Conservation (phyloP, 2,113 vertebrate genomes). For the Pachyramphus minor region DNA sequence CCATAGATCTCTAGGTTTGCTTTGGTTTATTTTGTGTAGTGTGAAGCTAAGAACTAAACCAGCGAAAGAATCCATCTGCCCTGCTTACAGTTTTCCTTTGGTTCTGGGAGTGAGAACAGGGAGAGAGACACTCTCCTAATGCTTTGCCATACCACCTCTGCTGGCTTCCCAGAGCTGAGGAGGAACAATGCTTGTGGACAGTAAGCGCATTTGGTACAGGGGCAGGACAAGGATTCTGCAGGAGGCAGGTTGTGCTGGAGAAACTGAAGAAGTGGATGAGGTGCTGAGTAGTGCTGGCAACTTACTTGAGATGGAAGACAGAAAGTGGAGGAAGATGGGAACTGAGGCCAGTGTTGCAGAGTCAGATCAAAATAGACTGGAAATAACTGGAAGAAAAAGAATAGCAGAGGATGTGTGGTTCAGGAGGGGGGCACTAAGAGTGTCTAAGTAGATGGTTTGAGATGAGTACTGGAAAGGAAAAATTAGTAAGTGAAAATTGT, state of each 20-base stretch:
- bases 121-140: not conserved
- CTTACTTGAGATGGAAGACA: not conserved
- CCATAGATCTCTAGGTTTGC: not conserved
- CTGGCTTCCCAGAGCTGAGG: not conserved
- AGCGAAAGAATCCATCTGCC: not conserved
- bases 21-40: not conserved
- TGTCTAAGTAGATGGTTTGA: not conserved
- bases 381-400: not conserved
- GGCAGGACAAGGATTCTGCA: not conserved
- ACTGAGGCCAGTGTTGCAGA: not conserved
- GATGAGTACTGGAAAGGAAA: not conserved
- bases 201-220: not conserved
- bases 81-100: not conserved
- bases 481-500: not conserved
- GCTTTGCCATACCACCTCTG: not conserved
- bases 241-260: not conserved
- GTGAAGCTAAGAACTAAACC: not conserved
- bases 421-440: not conserved
- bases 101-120: not conserved
- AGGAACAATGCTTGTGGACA: not conserved
- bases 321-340: not conserved
- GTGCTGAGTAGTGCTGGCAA: not conserved
- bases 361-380: not conserved
- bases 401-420: not conserved
- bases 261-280: not conserved